Evolutionary conservation across 2,113 vertebrate species (phyloP).

Genomic region (Hystrix brachyura): DNA sequence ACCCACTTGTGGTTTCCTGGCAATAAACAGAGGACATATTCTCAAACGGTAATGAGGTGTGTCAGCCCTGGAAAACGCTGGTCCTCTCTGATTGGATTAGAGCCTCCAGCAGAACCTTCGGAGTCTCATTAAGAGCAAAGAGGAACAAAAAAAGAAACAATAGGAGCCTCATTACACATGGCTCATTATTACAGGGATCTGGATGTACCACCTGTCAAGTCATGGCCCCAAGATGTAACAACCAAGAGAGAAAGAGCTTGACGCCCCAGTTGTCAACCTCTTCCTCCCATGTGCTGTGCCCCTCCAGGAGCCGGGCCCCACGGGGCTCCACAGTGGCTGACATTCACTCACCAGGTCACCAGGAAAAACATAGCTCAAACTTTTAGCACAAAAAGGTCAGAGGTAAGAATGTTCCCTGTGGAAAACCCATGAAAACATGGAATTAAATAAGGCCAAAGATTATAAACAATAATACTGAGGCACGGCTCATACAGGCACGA

Average conservation of each 20-base stretch:
- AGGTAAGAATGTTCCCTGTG: not conserved
- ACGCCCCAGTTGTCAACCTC: not conserved
- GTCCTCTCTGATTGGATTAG: conserved; percentile 59
- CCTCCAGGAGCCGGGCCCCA: not conserved
- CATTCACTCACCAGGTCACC: not conserved
- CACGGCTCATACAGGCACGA: not conserved
- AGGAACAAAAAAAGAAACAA: conserved; percentile 57
- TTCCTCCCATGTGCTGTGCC: not conserved
- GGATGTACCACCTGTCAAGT: conserved; percentile 71
- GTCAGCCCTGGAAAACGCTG: conserved; percentile 9
- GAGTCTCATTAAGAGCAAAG: conserved; percentile 76
- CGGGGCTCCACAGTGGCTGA: not conserved
- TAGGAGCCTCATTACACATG: conserved; percentile 55
- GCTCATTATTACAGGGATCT: conserved; percentile 66
- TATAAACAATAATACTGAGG: not conserved
- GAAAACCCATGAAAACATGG: not conserved
- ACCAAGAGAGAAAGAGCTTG: not conserved
- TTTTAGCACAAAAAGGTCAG: conserved; percentile 8
- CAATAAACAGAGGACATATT: conserved; percentile 50
- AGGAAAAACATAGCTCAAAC: not conserved
- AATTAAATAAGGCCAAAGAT: not conserved
- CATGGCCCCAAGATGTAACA: conserved; percentile 47
- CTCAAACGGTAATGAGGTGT: conserved; percentile 71
- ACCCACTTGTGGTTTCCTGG: conserved; percentile 8
- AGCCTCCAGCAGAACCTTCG: conserved; percentile 61